phyloP scores from a whole-genome alignment of 2,113 vertebrate species.

The Pelodiscus sinensis region DNA sequence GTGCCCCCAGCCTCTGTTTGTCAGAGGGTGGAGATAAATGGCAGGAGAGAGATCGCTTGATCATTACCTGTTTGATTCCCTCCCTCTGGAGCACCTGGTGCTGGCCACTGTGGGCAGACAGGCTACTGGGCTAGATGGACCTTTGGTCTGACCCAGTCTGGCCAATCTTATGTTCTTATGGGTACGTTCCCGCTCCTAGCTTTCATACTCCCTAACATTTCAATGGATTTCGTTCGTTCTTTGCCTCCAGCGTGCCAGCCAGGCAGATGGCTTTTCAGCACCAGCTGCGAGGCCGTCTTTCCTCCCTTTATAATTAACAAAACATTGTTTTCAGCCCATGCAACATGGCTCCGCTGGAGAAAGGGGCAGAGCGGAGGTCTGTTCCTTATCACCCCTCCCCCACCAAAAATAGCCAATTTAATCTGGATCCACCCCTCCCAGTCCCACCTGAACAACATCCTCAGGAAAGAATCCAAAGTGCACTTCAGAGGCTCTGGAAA shows the following conservation, averaged over 20 bases:
- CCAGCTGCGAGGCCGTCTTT: neutral
- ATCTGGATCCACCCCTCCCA: accelerated
- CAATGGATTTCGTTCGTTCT: neutral
- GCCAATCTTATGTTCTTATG: too few species aligned
- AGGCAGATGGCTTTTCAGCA: neutral
- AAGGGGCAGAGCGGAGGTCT: neutral
- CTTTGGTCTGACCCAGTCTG: too few species aligned
- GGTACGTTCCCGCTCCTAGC: neutral
- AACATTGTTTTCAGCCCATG: accelerated
- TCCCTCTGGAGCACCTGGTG: too few species aligned
- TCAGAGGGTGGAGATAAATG: too few species aligned
- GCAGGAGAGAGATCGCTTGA: too few species aligned
- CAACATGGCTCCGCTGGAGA: accelerated
- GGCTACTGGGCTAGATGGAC: too few species aligned
- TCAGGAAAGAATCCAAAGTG: accelerated
- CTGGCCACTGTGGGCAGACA: too few species aligned
- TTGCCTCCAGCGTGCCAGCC: neutral
- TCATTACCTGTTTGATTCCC: too few species aligned
- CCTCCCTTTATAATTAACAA: neutral
- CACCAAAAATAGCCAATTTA: neutral
- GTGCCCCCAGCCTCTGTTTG: too few species aligned
- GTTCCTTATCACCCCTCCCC: neutral
- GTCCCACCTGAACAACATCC: accelerated
- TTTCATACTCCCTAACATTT: neutral
- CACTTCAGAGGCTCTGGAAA: neutral